Conservation (phyloP, 2,113 vertebrate species). For the Oriolus oriolus region DNA sequence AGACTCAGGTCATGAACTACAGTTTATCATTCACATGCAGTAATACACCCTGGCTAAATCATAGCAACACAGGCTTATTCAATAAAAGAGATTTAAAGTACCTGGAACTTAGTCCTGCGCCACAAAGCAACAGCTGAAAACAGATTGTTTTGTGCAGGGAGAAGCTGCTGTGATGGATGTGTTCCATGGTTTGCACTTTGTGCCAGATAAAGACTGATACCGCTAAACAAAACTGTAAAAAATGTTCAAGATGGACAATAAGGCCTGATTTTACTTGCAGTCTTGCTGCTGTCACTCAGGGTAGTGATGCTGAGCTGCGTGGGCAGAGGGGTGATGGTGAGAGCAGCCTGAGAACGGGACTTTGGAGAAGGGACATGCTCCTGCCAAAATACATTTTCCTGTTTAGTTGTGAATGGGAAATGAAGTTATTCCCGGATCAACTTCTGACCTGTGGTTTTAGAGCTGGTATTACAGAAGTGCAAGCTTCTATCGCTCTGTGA, state of each 20-base stretch:
- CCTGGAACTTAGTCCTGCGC: background rate
- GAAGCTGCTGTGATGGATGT: background rate
- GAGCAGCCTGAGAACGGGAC: background rate
- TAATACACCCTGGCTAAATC: conserved; percentile 46
- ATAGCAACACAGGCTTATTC: background rate
- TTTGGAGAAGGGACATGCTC: background rate
- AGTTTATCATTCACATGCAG: conserved; percentile 51
- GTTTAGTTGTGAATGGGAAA: conserved; percentile 7
- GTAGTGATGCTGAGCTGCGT: background rate
- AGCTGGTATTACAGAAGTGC: background rate
- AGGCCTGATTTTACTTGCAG: background rate
- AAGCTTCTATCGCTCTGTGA: background rate
- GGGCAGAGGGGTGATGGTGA: background rate
- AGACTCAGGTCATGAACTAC: conserved; percentile 74
- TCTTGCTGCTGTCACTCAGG: background rate
- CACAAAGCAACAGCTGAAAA: background rate
- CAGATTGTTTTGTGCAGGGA: background rate
- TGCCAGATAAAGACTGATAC: background rate
- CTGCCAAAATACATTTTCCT: background rate
- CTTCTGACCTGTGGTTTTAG: conserved; percentile 18
- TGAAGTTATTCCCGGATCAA: conserved; percentile 1
- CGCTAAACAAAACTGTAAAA: background rate
- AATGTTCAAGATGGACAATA: background rate
- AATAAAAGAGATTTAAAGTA: conserved; percentile 4
- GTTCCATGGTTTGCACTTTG: background rate